Base-by-base conservation (phyloP, 2,888 invertebrate genomes). In the Euplagia quadripunctaria region DNA sequence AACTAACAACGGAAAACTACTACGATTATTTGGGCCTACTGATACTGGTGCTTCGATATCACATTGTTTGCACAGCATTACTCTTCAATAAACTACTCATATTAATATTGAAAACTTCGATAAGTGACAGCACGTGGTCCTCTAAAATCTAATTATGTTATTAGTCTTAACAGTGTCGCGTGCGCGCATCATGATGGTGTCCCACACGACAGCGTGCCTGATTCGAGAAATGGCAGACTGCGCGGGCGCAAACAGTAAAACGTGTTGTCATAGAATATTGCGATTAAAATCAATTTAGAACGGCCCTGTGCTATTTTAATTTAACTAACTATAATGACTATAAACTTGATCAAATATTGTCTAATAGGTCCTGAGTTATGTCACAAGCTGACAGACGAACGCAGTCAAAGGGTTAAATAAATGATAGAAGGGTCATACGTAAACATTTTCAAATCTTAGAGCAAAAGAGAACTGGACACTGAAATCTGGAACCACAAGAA, bases 141-240 rank as follows among this genome's bases (percentile, higher is more conserved):
- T 58, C 72, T 82, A 61, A 76, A 78, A 81, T 79, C 68, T 79
- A 75, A 84, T 84, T 82, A 85, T 80, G 77, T 79, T 78, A 79
- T 81, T 85, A 78, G 79, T 55, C n/a, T 65, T 52, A 41, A 42
- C 49, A 42, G 71, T 55, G 75, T 77, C 74, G 84, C 74, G 84
- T 82, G 77, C 75, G 52, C 52, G 55, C 64, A 42, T 70, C 58
- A 70, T 71, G 67, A 31, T 14, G 42, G 64, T 66, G 67, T 65
- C 16, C 42, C 55, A 55, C 51, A 58, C 46, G 64, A 43, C 17
- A 72, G 64, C 51, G n/a, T n/a, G 61, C 52, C 5, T 14, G 61
- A n/a, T 12, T 3, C 43, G 74, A 73, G 76, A 70, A 78, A n/a
- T 72, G 58, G 68, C 78, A 82, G 81, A 76, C 81, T 80, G 83